phyloP scores from a whole-genome alignment of 23 tunicate genomes.

The Ascidia mentula region DNA sequence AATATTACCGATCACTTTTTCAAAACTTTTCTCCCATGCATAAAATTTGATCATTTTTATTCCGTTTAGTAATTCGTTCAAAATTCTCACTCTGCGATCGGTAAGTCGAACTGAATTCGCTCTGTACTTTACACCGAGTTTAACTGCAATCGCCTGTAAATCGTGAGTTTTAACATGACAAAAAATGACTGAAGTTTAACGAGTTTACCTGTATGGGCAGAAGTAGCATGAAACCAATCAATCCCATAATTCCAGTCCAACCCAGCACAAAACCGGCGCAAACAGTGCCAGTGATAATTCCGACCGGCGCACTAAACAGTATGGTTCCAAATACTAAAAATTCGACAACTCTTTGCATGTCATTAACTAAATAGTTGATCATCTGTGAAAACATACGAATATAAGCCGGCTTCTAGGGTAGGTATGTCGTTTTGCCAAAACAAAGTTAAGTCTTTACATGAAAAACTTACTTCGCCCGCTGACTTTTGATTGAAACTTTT shows the following conservation, averaged over 20 bases:
- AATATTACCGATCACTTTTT: constrained; percentile 43
- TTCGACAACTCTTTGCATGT: constrained; percentile 4
- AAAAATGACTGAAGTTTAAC: no score
- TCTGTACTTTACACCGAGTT: constrained; percentile 26
- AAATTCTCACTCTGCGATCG: constrained; percentile 48
- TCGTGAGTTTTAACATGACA: no score
- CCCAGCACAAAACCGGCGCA: background rate
- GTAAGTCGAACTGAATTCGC: constrained; percentile 20
- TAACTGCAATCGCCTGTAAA: background rate
- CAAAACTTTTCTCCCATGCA: constrained; percentile 65
- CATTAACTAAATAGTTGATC: background rate
- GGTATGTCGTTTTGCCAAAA: background rate
- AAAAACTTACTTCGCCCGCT: background rate
- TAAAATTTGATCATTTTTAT: constrained; percentile 57
- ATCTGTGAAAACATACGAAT: background rate
- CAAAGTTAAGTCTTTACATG: background rate
- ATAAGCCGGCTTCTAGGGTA: no score
- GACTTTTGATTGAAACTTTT: constrained; percentile 1
- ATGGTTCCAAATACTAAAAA: background rate
- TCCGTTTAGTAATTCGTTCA: constrained; percentile 50
- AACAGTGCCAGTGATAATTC: constrained; percentile 7
- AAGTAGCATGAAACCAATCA: background rate
- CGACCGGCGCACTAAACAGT: background rate
- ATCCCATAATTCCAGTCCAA: constrained; percentile 1
- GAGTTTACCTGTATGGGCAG: background rate